Conservation (phyloP, 2,888 invertebrate species). For the Bombyx huttoni region DNA sequence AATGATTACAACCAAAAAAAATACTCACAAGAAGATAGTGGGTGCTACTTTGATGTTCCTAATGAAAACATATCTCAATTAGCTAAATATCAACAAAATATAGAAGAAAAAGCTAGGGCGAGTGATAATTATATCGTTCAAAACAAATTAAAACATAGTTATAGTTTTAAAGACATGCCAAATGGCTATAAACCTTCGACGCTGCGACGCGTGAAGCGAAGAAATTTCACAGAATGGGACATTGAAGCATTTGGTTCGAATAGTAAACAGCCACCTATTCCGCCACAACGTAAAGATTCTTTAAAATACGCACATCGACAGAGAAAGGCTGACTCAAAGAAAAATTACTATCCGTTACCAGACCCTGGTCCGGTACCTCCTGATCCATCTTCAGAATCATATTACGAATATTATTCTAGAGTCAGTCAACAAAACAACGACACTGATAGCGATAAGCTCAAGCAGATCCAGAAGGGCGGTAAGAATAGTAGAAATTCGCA, state of each 20-base stretch:
- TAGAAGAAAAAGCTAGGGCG: constrained; percentile 64
- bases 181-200: constrained; percentile 76
- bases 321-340: constrained; percentile 58
- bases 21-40: constrained; percentile 42
- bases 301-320: constrained; percentile 67
- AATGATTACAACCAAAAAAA: constrained; percentile 38
- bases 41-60: constrained; percentile 40
- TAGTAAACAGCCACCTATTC: constrained; percentile 48
- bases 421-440: constrained; percentile 66
- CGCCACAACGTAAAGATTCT: constrained; percentile 63
- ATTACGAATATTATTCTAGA: constrained; percentile 67
- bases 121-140: constrained; percentile 68
- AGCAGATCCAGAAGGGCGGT: constrained; percentile 45
- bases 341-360: constrained; percentile 51
- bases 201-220: constrained; percentile 65
- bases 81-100: constrained; percentile 76
- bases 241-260: constrained; percentile 50
- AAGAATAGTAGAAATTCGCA: constrained; percentile 33
- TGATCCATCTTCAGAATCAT: constrained; percentile 63
- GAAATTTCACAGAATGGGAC: constrained; percentile 74
- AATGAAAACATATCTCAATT: constrained; percentile 65
- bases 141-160: constrained; percentile 67
- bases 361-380: constrained; percentile 60
- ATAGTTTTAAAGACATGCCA: constrained; percentile 73
- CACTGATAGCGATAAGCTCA: constrained; percentile 61